phyloP scores from a whole-genome alignment of 2,888 invertebrate species.

The Falcaria lacertinaria region DNA sequence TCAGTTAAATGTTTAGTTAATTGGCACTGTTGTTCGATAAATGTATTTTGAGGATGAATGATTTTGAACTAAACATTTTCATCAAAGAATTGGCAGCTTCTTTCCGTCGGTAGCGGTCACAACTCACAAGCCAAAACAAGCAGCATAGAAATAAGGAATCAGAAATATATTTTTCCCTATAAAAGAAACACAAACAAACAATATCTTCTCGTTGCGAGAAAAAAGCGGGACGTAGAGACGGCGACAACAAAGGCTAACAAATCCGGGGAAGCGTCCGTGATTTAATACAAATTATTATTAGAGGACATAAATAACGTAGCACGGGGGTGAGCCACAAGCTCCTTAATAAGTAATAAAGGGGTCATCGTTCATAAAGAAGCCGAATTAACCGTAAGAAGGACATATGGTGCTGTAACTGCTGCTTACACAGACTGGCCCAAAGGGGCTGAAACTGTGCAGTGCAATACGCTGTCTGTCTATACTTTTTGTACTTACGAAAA shows the following conservation, averaged over 20 bases:
- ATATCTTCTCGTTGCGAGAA: conserved; percentile 51
- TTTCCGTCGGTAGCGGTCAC: background rate
- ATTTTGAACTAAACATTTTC: background rate
- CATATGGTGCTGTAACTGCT: conserved; percentile 54
- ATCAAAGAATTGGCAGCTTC: background rate
- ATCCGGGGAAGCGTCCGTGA: conserved; percentile 73
- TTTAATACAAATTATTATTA: conserved; percentile 81
- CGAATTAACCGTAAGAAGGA: conserved; percentile 64
- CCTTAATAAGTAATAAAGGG: conserved; percentile 80
- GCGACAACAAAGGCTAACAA: conserved; percentile 75
- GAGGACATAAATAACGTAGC: conserved; percentile 76
- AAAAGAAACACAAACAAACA: conserved; percentile 45
- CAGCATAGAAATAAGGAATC: conserved; percentile 24
- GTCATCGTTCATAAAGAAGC: conserved; percentile 67
- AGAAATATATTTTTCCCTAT: conserved; percentile 41
- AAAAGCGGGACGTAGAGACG: conserved; percentile 36
- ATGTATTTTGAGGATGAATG: background rate
- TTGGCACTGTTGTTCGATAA: background rate
- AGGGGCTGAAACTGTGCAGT: conserved; percentile 15
- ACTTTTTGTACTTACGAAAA: too few species aligned
- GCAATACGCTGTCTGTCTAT: background rate
- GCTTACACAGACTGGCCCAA: conserved; percentile 14
- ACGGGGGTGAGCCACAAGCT: conserved; percentile 59
- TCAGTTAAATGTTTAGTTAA: too few species aligned
- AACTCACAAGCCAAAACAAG: conserved; percentile 17